phyloP scores from a whole-genome alignment of 2,113 vertebrate species.

The Hucho hucho region DNA sequence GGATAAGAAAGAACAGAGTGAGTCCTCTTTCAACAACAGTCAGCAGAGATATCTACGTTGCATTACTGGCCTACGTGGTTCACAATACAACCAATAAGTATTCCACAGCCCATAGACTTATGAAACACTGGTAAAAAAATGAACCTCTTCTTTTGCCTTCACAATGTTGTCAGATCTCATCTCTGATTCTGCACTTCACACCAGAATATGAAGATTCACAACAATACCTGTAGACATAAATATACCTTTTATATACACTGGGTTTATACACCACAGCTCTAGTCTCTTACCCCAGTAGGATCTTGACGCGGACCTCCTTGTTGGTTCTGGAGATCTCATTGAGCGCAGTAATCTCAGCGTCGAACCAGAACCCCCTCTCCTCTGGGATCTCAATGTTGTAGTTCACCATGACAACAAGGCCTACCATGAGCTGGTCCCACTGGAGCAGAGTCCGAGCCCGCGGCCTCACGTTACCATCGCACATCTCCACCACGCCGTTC shows the following conservation, averaged over 20 bases:
- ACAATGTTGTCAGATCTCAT: too few species aligned
- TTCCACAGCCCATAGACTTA: too few species aligned
- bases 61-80: too few species aligned
- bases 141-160: too few species aligned
- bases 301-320: conserved; percentile 93
- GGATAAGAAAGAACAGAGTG: conserved; percentile 4
- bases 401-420: conserved; percentile 90
- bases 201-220: too few species aligned
- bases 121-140: too few species aligned
- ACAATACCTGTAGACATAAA: too few species aligned
- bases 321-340: conserved; percentile 92
- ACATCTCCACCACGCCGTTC: conserved; percentile 90
- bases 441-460: conserved; percentile 85
- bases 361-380: conserved; percentile 97
- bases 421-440: conserved; percentile 86
- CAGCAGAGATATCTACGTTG: too few species aligned
- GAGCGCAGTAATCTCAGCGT: conserved; percentile 86
- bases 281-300: conserved; percentile 87
- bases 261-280: not conserved
- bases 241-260: too few species aligned
- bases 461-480: conserved; percentile 81
- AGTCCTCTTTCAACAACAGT: too few species aligned
- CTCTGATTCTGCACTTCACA: too few species aligned
- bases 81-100: too few species aligned
- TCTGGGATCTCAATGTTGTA: conserved; percentile 94